Evolutionary conservation across 2,797 vertebrate species (phyloP), one percentile per base, ranked within the genome.

Genomic region (Hybognathus amarus): DNA sequence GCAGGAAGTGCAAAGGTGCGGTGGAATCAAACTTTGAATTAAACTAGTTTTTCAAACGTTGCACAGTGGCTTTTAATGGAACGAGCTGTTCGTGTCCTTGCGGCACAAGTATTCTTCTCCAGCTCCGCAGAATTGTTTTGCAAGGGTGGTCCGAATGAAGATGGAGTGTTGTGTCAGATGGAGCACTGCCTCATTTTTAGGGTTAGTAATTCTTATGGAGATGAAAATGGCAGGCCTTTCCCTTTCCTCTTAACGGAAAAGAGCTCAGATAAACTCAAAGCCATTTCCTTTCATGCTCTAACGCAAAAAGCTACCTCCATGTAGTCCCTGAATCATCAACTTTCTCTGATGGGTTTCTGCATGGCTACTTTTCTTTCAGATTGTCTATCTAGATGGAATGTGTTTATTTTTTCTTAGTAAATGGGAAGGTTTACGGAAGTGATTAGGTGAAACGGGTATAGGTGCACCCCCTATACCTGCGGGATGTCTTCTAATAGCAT

Each of bases 151-250:
- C 82, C 54, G 66, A 78, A 83, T 78, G 74, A 77, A 83, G 82
- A 77, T 71, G 66, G 74, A 77, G 82, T 50, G 54, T 63, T 70
- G 75, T 83, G 82, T 83, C 82, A 78, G 52, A 42, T 70, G 27
- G 22, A 69, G 82, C n/a, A 54, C 73, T 68, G 73, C 75, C 75
- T 83, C 75, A 78, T 83, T 83, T 83, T 83, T 83, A 70, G 82
- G 82, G 66, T 78, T 63, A 70, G 82, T 69, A 77, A 77, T 77
- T 77, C 66, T 77, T 59, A 85, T 88, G 87, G 73, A 88, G 68
- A 87, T 87, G 85, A 87, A 73, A 83, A 77, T 45, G 71, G 40
- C 80, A 77, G 59, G 70, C 40, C 54, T 77, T 64, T 77, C 79
- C 54, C 17, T n/a, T 78, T 71, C 30, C 42, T 76, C 77, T 78